A percentile compares a stretch with the other conserved stretches of the same genome.
Evolutionary conservation across 2,113 vertebrate genomes (phyloP).

Genomic region (Noturus placidus): DNA sequence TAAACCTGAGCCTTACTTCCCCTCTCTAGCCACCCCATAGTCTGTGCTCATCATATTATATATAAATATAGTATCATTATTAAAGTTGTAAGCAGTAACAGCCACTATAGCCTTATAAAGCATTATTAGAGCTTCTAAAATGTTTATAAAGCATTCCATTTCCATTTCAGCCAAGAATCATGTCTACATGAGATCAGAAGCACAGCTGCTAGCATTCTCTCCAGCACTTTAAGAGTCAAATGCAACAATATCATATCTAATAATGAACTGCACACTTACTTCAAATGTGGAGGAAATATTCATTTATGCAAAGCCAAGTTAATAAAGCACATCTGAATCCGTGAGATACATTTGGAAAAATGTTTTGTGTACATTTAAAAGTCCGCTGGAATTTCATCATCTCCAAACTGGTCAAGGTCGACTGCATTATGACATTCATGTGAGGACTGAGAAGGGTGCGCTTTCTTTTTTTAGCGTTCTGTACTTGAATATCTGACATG

Average conservation of each 20-base stretch:
- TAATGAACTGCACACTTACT: constrained; percentile 40
- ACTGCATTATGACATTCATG: neutral
- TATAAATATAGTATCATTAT: neutral
- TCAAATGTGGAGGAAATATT: constrained; percentile 29
- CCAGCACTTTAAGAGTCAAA: constrained; percentile 27
- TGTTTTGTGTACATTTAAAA: neutral
- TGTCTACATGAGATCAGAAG: neutral
- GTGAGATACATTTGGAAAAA: constrained; percentile 13
- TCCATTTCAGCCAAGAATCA: neutral
- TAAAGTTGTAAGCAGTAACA: neutral
- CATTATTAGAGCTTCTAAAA: neutral
- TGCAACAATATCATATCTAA: constrained; percentile 41
- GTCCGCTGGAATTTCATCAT: neutral
- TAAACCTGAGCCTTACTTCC: too few species aligned
- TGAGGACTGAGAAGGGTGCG: neutral
- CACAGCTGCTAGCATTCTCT: constrained; percentile 10
- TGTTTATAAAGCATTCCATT: neutral
- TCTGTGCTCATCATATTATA: too few species aligned
- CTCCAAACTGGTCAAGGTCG: neutral
- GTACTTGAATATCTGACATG: constrained; percentile 11
- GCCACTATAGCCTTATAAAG: too few species aligned
- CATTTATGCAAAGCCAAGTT: constrained; percentile 42
- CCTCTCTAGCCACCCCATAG: too few species aligned
- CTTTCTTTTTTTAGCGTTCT: neutral
- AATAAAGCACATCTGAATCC: constrained; percentile 24